phyloP scores from a whole-genome alignment of 2,797 vertebrate species.

The Poecilia gillii region DNA sequence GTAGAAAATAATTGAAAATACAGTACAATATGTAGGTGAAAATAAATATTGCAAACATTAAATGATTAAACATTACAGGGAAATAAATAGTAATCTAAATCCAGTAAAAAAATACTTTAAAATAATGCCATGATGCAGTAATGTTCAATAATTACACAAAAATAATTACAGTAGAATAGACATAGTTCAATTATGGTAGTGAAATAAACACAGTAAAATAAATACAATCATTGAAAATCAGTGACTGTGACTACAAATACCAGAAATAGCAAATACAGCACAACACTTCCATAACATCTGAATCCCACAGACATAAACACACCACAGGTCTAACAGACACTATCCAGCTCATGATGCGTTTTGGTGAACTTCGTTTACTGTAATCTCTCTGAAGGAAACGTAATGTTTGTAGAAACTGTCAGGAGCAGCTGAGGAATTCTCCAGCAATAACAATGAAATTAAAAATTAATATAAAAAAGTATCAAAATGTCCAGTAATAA shows the following conservation, averaged over 20 bases:
- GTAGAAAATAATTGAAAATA: neutral
- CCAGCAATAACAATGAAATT: neutral
- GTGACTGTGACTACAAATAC: neutral
- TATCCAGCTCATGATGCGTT: neutral
- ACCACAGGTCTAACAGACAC: neutral
- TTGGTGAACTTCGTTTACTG: neutral
- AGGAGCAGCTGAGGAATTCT: neutral
- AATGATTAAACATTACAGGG: neutral
- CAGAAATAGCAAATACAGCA: neutral
- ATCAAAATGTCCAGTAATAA: slow-evolving; percentile 7
- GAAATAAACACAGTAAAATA: neutral
- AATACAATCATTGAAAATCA: neutral
- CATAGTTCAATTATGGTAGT: neutral
- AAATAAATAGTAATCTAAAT: neutral
- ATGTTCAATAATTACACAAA: neutral
- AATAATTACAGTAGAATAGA: neutral
- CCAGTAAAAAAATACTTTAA: neutral
- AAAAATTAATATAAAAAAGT: neutral
- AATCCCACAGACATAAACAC: slow-evolving; percentile 8
- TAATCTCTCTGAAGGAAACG: neutral
- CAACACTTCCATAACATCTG: neutral
- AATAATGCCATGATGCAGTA: neutral
- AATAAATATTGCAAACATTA: neutral
- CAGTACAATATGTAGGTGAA: neutral
- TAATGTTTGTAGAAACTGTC: neutral